Base-by-base conservation (phyloP, 2,888 invertebrate species). In the Isoperla grammatica region DNA sequence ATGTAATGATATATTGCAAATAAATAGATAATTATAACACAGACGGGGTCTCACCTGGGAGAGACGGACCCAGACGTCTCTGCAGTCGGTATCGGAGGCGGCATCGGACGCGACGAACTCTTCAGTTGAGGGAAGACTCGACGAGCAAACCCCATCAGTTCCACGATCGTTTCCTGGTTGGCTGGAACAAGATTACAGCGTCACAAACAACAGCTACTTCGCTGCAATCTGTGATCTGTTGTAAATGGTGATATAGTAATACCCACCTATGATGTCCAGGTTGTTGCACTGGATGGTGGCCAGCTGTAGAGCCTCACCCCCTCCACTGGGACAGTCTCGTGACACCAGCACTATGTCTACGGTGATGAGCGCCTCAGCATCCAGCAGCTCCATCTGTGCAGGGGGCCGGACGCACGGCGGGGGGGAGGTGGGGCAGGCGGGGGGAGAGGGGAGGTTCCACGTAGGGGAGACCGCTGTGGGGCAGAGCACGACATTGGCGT, bases 121-220 rank as follows among this genome's bases (percentile, higher is more conserved):
- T 69, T 71, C 64, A 66, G 70, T 63, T 60, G 75, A 29, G 81
- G 82, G 62, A 84, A 80, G 2, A 91, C 84, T 54, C 92, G 81
- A 68, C 88, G 87, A 2, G 85, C 81, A 71, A 96, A 95, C n/a
- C 91, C 90, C 65, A 95, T 82, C 61, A 97, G 75, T 73, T 97
- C 96, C 9, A 95, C 90, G 65, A 96, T 88, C 0, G 96, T 96
- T 74, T 95, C 95, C 73, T 95, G 95, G 75, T 96, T 96, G 0
- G 95, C 93, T 90, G 72, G 12, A 72, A 71, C 2, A 13, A 8
- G 13, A 45, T 15, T 17, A 45, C 45, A 45, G 11, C 15, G 15
- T 29, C 29, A 29, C 8, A 29, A 29, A 29, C 29, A 29, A 29
- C 5, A 4, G 8, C 29, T 29, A 29, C 5, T 6, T 6, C 29